Evolutionary conservation across 1,140 invertebrate species (phyloP).

Genomic region (Chionoecetes opilio): DNA sequence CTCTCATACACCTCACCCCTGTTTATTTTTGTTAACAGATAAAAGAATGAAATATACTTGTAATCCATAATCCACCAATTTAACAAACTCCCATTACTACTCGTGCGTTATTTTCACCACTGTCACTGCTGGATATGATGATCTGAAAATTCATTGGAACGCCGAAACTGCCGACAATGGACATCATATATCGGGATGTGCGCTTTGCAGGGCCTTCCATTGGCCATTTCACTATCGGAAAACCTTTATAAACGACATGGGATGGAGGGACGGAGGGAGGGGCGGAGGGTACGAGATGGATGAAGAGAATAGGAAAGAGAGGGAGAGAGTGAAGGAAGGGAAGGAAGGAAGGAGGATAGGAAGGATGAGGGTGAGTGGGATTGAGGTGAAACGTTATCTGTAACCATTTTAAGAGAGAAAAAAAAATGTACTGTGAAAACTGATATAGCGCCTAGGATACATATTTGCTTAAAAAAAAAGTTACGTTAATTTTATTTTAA

Average conservation of each 20-base stretch:
- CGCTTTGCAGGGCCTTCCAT: background rate
- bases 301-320: background rate
- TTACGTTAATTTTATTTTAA: too few species aligned
- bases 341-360: too few species aligned
- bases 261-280: background rate
- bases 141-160: conserved; percentile 5
- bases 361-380: background rate
- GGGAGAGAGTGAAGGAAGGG: background rate
- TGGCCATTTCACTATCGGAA: conserved; percentile 15
- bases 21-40: too few species aligned
- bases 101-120: background rate
- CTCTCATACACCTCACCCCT: too few species aligned
- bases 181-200: conserved; percentile 28
- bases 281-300: background rate
- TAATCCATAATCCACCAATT: too few species aligned
- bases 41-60: too few species aligned
- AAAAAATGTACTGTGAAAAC: too few species aligned
- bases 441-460: too few species aligned
- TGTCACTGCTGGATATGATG: background rate
- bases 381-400: background rate
- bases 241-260: background rate
- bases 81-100: too few species aligned
- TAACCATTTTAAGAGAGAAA: too few species aligned
- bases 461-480: too few species aligned
- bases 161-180: background rate